Evolutionary conservation across 2,797 vertebrate species (phyloP).

Genomic region (Fistularia commersonii): DNA sequence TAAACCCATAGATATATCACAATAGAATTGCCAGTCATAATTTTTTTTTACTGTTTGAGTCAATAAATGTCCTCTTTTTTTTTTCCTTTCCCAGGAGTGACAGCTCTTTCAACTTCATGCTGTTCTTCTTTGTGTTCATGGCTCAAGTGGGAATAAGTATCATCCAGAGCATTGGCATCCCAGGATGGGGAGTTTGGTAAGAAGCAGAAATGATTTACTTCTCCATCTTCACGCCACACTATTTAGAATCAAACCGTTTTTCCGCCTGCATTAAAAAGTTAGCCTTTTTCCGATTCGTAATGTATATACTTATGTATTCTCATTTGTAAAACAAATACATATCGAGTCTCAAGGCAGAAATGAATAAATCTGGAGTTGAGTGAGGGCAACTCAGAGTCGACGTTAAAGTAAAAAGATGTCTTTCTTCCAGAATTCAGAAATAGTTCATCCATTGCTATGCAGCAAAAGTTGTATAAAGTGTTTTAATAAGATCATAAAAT

Average conservation of each 20-base stretch:
- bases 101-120: slow-evolving; percentile 98
- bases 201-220: slow-evolving; percentile 23
- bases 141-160: slow-evolving; percentile 93
- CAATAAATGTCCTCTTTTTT: slow-evolving; percentile 1
- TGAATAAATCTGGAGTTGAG: too few relatives aligned
- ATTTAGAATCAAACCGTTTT: background rate
- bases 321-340: too few relatives aligned
- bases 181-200: slow-evolving; percentile 98
- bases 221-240: background rate
- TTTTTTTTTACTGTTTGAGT: too few relatives aligned
- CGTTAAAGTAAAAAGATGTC: background rate
- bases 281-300: too few relatives aligned
- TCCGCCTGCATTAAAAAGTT: too few relatives aligned
- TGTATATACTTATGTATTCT: too few relatives aligned
- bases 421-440: background rate
- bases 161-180: slow-evolving; percentile 94
- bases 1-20: background rate
- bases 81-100: slow-evolving; percentile 77
- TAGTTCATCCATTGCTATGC: background rate
- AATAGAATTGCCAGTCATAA: background rate
- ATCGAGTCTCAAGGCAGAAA: too few relatives aligned
- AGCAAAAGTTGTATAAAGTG: slow-evolving; percentile 3
- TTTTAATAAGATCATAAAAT: slow-evolving; percentile 12
- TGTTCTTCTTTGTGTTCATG: slow-evolving; percentile 98
- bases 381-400: too few relatives aligned